Evolutionary conservation across 2,113 vertebrate species (phyloP).

Genomic region (Micromys minutus): DNA sequence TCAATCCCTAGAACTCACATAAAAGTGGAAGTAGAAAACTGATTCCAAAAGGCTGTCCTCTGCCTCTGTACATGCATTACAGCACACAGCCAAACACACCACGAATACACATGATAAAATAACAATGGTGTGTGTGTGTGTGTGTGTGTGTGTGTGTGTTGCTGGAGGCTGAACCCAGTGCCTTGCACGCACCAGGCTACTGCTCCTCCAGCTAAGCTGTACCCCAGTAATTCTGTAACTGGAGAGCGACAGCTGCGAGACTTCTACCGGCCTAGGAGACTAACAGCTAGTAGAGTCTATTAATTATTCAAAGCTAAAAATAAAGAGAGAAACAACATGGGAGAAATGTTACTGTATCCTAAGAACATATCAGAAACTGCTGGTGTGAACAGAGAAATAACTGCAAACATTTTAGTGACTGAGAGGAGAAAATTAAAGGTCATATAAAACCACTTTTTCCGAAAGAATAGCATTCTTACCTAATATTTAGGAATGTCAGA

Average conservation of each 20-base stretch:
- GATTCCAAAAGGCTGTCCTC: neutral
- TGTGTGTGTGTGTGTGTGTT: neutral
- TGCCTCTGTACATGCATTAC: neutral
- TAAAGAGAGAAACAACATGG: neutral
- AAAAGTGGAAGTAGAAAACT: neutral
- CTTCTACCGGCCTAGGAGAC: neutral
- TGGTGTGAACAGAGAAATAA: constrained; percentile 8
- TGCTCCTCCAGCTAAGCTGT: neutral
- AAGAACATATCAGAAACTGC: neutral
- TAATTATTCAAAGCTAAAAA: constrained; percentile 52
- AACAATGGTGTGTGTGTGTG: neutral
- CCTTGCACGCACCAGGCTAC: neutral
- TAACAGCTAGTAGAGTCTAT: neutral
- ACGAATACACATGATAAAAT: neutral
- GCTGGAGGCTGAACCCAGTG: neutral
- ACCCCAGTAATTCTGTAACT: neutral
- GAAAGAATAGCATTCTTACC: constrained; percentile 84
- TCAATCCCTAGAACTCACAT: neutral
- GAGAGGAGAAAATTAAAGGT: constrained; percentile 34
- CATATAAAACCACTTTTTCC: neutral
- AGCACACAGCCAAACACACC: neutral
- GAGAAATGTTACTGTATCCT: neutral
- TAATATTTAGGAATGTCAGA: constrained; percentile 97
- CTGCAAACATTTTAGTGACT: constrained; percentile 10
- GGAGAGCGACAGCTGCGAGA: neutral